Evolutionary conservation across 2,113 vertebrate species (phyloP), one percentile per base, ranked within the genome.

Genomic region (Sorex araneus): DNA sequence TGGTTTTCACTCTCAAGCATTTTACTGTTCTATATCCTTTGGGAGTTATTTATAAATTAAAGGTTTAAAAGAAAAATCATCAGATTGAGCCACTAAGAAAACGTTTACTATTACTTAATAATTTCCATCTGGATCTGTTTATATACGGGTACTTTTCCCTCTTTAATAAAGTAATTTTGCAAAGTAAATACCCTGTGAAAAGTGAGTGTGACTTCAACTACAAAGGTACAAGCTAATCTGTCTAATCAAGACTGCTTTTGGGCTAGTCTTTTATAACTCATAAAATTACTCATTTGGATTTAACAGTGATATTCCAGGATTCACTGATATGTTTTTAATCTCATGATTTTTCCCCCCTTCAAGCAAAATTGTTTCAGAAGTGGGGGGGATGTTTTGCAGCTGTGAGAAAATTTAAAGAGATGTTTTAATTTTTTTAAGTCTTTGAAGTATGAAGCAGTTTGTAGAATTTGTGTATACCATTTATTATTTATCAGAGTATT

Each of bases 271-370:
- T 73, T 93, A 34, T 43, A 73, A 54, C 74, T 91, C 2, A 34
- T 83, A 32, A 85, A 94, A 84, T 95, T 94, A 60, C 18, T 83
- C 34, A 69, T 60, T 89, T 94, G 78, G 19, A 7, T 63, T 82
- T 90, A 64, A 63, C 18, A 92, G 13, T 91, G 86, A 60, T 50
- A 70, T 50, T 91, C 73, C 82, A 10, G 28, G 32, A 75, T 57
- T 93, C 75, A 64, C 30, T 76, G 21, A 1, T 85, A 79, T 34
- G 45, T 70, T 54, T 67, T 94, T 34, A 63, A 63, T 92, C 92
- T 93, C 71, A 27, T 89, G 16, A n/a, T 77, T 45, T 71, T 7
- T 32, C 50, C 25, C 18, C 67, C 21, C 13, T 70, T 70, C 64
- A 32, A 90, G 12, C 16, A 84, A 73, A 85, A 89, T 71, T 86